phyloP scores from a whole-genome alignment of 2,797 vertebrate genomes.

The Galaxias olidus region DNA sequence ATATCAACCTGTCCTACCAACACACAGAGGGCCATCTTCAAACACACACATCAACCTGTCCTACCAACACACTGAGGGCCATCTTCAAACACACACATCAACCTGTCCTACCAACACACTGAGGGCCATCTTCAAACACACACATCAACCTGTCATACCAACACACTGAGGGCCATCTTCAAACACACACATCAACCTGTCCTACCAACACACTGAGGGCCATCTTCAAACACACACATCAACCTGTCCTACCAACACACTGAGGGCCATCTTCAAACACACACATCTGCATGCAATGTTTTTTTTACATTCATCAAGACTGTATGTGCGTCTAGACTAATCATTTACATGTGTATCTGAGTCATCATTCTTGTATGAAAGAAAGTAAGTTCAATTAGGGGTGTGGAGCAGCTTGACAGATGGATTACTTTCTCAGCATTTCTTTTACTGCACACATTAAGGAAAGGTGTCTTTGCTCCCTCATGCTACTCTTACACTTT shows the following conservation, averaged over 20 bases:
- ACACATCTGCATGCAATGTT: background rate
- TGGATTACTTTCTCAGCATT: too few relatives aligned
- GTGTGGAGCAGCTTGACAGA: too few relatives aligned
- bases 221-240: background rate
- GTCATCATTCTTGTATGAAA: too few relatives aligned
- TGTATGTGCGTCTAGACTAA: too few relatives aligned
- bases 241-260: background rate
- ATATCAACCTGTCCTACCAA: background rate
- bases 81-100: background rate
- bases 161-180: background rate
- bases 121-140: background rate
- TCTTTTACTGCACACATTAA: too few relatives aligned
- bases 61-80: background rate
- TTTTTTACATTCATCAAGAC: too few relatives aligned
- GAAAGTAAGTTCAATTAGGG: too few relatives aligned
- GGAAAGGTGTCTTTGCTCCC: too few relatives aligned
- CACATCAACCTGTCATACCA: background rate
- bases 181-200: background rate
- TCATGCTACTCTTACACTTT: too few relatives aligned
- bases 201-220: background rate
- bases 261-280: too few relatives aligned
- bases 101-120: constrained; percentile 6
- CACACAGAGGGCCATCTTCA: too few relatives aligned
- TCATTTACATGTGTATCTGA: too few relatives aligned
- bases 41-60: background rate